Evolutionary conservation across 2,797 vertebrate genomes (phyloP).

Genomic region (Acipenser ruthenus): DNA sequence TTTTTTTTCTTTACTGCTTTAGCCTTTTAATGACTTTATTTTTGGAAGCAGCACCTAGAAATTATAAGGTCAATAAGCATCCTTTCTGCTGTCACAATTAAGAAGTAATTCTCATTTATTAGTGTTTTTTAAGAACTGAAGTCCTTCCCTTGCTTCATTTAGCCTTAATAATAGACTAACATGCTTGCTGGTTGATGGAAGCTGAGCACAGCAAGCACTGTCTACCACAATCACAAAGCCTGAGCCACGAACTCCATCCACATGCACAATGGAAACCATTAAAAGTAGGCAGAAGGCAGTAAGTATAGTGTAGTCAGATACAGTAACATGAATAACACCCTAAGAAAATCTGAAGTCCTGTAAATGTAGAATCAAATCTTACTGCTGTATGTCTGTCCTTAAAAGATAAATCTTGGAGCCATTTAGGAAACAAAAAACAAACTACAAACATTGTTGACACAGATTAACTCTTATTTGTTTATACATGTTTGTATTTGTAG

Average conservation of each 20-base stretch:
- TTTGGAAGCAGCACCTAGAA: slow-evolving; percentile 15
- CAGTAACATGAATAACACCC: background rate
- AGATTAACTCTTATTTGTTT: too few species aligned
- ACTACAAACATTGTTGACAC: too few species aligned
- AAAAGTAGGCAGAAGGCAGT: background rate
- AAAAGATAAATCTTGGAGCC: too few species aligned
- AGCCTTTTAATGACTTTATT: slow-evolving; percentile 17
- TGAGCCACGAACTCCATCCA: background rate
- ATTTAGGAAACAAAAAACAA: too few species aligned
- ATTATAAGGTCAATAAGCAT: slow-evolving; percentile 21
- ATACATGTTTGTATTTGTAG: too few species aligned
- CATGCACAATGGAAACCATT: slow-evolving; percentile 1
- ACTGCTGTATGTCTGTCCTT: too few species aligned
- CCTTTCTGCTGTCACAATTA: slow-evolving; percentile 21
- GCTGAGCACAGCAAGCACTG: slow-evolving; percentile 21
- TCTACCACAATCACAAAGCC: slow-evolving; percentile 11
- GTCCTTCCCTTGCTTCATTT: slow-evolving; percentile 22
- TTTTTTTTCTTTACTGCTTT: slow-evolving; percentile 39
- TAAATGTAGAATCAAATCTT: too few species aligned
- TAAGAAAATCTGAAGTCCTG: background rate
- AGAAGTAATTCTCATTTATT: slow-evolving; percentile 19
- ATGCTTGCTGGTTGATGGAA: slow-evolving; percentile 26
- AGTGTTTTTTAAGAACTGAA: slow-evolving; percentile 16
- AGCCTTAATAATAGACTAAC: slow-evolving; percentile 32
- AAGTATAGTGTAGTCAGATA: slow-evolving; percentile 4